Base-by-base conservation (phyloP, 2,113 vertebrate species). In the Picathartes gymnocephalus region DNA sequence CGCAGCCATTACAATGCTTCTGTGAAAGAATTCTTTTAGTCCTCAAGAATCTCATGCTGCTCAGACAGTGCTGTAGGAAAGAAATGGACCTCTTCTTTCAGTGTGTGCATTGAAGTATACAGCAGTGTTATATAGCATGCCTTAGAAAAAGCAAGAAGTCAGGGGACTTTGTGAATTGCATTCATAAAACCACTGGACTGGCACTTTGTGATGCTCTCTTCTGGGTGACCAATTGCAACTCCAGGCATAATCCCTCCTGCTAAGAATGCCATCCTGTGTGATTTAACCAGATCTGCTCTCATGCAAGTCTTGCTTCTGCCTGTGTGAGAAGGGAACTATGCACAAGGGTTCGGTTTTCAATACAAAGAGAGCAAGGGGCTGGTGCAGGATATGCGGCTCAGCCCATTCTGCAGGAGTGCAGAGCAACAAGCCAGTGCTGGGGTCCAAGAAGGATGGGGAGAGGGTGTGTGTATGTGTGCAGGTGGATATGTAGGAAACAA, bases 71-170 rank as follows among this genome's bases (percentile, higher is more conserved):
- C 50, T 62, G 27, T 27, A 71, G 81, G 57, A 92, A 83, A 79
- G 57, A 82, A 91, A 86, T 18, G 12, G 86, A 65, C 54, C 27
- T 89, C 87, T 71, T 78, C 80, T 93, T 92, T 95, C 70, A 80
- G 33, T 22, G 15, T 81, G 85, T 91, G 79, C 58, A 68, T 22
- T 93, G 92, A 96, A 80, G 51, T 82, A 58, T 66, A 33, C 30
- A 77, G 51, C 62, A 69, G 40, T 61, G 70, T 89, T 95, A 95
- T 95, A 92, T 39, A 73, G 47, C 56, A 22, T 28, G 62, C 40
- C 37, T 85, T 64, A 56, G 61, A 47, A 85, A 72, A 95, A 84
- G 54, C 80, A 62, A 77, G 71, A 88, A 95, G 77, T 81, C 2
- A 0, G 13, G n/a, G 21, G 18, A 64, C 60, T 73, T 17, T 88